Conservation (phyloP, 2,113 vertebrate species). For the Tauraco erythrolophus region DNA sequence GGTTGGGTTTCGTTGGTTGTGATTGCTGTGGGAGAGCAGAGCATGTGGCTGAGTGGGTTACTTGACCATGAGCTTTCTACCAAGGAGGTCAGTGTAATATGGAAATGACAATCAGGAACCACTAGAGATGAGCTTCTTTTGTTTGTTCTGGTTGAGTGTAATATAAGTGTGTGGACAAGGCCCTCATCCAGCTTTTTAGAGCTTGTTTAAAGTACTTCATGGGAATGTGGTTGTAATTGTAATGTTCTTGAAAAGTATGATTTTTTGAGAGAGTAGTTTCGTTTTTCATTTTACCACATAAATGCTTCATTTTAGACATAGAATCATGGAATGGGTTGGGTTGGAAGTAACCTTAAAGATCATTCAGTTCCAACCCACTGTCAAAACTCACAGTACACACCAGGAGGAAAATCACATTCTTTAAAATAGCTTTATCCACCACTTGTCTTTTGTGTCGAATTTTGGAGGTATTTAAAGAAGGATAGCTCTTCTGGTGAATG, state of each 20-base stretch:
- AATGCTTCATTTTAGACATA: not conserved
- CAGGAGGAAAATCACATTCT: not conserved
- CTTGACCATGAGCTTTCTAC: not conserved
- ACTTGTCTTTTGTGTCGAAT: not conserved
- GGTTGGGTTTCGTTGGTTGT: not conserved
- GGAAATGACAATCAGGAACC: not conserved
- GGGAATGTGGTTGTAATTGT: not conserved
- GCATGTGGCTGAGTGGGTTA: not conserved
- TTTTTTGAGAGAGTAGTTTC: not conserved
- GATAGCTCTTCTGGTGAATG: not conserved
- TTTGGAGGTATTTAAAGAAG: not conserved
- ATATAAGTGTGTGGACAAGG: not conserved
- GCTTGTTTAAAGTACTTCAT: not conserved
- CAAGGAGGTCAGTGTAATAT: not conserved
- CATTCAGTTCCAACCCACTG: no score
- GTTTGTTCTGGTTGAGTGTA: not conserved
- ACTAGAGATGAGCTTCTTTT: not conserved
- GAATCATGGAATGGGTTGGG: no score
- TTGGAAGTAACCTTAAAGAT: no score
- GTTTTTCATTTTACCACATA: not conserved
- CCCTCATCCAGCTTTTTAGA: not conserved
- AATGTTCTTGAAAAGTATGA: not conserved
- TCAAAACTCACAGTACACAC: not conserved
- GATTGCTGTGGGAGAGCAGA: not conserved
- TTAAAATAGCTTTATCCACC: not conserved